These are phyloP conservation scores for Cepphus grylle DNA, from an alignment of 2,113 vertebrate genomes.

Conservation along the genomic window DNA sequence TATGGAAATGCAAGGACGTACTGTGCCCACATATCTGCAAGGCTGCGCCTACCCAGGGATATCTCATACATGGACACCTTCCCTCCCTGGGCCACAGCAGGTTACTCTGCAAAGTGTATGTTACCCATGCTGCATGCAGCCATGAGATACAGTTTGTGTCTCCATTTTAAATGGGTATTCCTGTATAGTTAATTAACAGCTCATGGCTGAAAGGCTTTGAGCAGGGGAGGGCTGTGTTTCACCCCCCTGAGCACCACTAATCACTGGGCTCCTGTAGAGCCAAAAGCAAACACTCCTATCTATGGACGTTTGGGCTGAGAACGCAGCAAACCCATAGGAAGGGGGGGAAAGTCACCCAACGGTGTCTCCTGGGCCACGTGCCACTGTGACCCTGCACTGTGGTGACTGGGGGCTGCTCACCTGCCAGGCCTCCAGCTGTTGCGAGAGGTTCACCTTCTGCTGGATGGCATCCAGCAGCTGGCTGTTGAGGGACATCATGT, in stretches of 20 bases:
- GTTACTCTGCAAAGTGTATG: background rate
- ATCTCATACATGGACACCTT: background rate
- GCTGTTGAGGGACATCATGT: constrained; percentile 97
- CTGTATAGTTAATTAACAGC: background rate
- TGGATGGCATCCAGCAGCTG: constrained; percentile 97
- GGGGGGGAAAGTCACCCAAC: background rate
- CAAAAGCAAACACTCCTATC: background rate
- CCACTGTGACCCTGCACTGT: background rate
- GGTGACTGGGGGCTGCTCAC: constrained; percentile 55
- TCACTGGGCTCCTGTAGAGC: background rate
- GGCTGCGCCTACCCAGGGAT: background rate
- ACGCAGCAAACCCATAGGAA: background rate
- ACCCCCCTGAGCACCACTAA: background rate
- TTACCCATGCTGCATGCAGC: background rate
- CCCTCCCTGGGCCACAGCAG: background rate
- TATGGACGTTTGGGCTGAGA: background rate
- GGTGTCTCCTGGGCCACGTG: background rate
- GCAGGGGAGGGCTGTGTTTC: background rate
- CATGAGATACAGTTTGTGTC: background rate
- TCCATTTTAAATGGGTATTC: background rate
- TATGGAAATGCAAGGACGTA: background rate
- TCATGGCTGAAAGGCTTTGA: background rate
- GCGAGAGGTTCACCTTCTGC: constrained; percentile 97
- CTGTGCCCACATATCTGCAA: background rate
- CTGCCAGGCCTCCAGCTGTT: constrained; percentile 99